phyloP scores from a whole-genome alignment of 1,140 invertebrate species.

The Mizuhopecten yessoensis region DNA sequence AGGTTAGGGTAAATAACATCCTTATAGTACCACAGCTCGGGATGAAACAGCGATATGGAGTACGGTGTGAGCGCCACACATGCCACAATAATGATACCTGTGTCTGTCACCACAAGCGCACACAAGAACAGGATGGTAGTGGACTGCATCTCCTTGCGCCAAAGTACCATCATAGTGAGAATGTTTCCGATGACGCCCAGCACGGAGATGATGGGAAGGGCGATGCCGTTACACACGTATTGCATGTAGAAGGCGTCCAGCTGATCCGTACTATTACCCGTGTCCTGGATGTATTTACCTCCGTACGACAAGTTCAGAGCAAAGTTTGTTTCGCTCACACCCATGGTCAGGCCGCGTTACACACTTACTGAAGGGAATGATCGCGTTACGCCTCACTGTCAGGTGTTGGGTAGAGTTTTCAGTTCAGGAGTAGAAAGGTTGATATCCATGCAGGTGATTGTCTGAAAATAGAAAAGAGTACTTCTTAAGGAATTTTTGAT shows the following conservation, averaged over 20 bases:
- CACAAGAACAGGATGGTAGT: slow-evolving; percentile 80
- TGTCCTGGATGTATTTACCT: slow-evolving; percentile 66
- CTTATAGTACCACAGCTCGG: slow-evolving; percentile 86
- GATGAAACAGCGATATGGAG: slow-evolving; percentile 76
- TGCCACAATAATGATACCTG: slow-evolving; percentile 89
- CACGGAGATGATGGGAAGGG: slow-evolving; percentile 73
- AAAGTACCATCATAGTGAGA: slow-evolving; percentile 81
- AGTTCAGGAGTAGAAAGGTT: background rate
- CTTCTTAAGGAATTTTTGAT: background rate
- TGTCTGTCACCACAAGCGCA: slow-evolving; percentile 79
- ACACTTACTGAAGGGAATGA: background rate
- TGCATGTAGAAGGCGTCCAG: slow-evolving; percentile 67
- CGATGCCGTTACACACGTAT: slow-evolving; percentile 78
- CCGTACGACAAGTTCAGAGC: slow-evolving; percentile 77
- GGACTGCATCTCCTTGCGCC: slow-evolving; percentile 79
- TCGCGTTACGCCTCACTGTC: background rate
- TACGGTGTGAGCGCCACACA: slow-evolving; percentile 83
- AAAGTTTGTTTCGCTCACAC: slow-evolving; percentile 72
- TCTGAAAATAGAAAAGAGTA: slow-evolving; percentile 5
- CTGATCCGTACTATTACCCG: slow-evolving; percentile 52
- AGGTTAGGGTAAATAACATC: slow-evolving; percentile 77
- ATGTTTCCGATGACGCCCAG: slow-evolving; percentile 81
- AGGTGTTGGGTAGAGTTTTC: background rate
- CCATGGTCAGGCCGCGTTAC: slow-evolving; percentile 54
- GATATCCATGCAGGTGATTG: background rate